Conservation (phyloP, 2,113 vertebrate genomes). For the Salvelinus fontinalis region DNA sequence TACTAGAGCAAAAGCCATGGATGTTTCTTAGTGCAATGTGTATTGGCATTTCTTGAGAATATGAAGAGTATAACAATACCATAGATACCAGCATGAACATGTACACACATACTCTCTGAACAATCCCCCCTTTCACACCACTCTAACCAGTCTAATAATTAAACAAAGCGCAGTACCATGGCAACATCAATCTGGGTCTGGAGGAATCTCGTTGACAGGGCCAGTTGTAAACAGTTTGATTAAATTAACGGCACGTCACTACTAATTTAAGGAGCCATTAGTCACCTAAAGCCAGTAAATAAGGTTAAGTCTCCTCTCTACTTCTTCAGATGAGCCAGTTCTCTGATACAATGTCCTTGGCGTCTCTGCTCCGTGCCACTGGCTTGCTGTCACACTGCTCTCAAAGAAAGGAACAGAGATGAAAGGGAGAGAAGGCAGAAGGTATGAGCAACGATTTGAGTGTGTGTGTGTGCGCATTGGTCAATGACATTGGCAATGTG, state of each 20-base stretch:
- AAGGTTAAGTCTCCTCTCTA: constrained; percentile 16
- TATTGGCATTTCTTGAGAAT: no score
- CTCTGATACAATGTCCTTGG: constrained; percentile 11
- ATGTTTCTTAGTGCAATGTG: no score
- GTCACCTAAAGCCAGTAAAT: constrained; percentile 59
- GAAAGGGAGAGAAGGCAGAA: no score
- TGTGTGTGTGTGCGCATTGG: not conserved
- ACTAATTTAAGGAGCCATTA: constrained; percentile 74
- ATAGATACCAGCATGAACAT: constrained; percentile 14
- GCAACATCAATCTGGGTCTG: constrained; percentile 52
- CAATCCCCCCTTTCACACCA: no score
- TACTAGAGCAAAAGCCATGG: not conserved
- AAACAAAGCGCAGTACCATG: constrained; percentile 38
- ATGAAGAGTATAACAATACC: no score
- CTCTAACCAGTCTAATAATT: constrained; percentile 6
- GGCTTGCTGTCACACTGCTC: not conserved
- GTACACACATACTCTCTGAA: not conserved
- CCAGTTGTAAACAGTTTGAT: constrained; percentile 75
- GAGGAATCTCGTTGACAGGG: constrained; percentile 62
- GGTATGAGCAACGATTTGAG: not conserved
- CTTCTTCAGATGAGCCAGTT: constrained; percentile 23
- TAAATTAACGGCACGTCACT: constrained; percentile 72
- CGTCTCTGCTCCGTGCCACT: not conserved
- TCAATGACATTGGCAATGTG: no score
- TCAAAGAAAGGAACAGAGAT: no score